These are phyloP conservation scores for Aleiodes sp. DNA, from an alignment of 1,140 invertebrate species.

Conservation along the genomic window DNA sequence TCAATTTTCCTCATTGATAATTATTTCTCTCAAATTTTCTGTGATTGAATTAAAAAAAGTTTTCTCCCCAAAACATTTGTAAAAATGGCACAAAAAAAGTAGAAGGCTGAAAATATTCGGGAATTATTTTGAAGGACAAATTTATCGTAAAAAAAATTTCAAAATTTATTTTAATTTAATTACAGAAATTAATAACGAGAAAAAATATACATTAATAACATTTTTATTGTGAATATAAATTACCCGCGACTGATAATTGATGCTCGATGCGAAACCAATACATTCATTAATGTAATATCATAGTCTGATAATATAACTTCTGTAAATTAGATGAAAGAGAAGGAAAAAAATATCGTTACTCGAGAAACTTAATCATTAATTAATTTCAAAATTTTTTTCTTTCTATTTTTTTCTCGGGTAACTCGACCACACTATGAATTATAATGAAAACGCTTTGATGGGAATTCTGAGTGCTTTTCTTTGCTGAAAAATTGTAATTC, in stretches of 20 bases:
- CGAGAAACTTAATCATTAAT: neutral
- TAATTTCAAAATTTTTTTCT: too few relatives aligned
- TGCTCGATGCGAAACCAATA: neutral
- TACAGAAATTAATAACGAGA: neutral
- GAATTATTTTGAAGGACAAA: too few relatives aligned
- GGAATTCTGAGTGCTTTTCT: neutral
- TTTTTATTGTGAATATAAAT: neutral
- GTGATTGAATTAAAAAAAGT: neutral
- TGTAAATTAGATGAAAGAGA: neutral
- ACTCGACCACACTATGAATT: neutral
- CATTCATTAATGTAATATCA: neutral
- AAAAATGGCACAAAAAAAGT: too few relatives aligned
- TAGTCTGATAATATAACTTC: slow-evolving; percentile 1
- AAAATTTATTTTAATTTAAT: neutral
- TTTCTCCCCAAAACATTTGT: too few relatives aligned
- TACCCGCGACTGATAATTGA: neutral
- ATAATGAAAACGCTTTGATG: neutral
- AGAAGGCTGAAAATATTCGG: too few relatives aligned
- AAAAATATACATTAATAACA: slow-evolving; percentile 25
- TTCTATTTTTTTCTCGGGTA: too few relatives aligned
- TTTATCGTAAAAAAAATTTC: too few relatives aligned
- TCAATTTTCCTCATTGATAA: neutral
- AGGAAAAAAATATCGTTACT: neutral
- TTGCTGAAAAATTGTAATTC: neutral
- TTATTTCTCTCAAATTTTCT: neutral